phyloP scores from a whole-genome alignment of 2,797 vertebrate species.

The Leptoclinus maculatus region DNA sequence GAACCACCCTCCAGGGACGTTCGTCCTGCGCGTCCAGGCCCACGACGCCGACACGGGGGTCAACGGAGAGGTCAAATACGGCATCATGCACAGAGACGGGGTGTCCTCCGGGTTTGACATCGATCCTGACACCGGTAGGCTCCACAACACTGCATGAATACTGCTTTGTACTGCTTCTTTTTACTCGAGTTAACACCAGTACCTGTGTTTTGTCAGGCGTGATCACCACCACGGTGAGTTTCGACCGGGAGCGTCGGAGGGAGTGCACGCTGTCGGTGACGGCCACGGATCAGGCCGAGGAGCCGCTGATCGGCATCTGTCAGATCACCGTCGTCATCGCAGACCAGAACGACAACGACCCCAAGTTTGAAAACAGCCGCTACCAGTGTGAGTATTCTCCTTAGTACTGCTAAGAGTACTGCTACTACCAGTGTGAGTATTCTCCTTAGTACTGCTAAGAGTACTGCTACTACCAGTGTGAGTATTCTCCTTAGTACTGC shows the following conservation, averaged over 20 bases:
- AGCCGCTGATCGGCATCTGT: conserved; percentile 90
- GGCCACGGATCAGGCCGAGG: conserved; percentile 88
- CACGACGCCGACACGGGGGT: conserved; percentile 88
- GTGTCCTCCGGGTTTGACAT: conserved; percentile 86
- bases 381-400: conserved; percentile 88
- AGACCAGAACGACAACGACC: conserved; percentile 92
- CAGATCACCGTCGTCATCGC: conserved; percentile 85
- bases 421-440: background rate
- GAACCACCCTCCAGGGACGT: conserved; percentile 88
- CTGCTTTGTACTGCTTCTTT: no score
- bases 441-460: background rate
- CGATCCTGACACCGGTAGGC: conserved; percentile 86
- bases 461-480: background rate
- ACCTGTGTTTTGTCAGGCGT: conserved; percentile 77
- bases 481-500: no score
- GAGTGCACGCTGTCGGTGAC: conserved; percentile 88
- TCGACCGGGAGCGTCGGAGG: conserved; percentile 90
- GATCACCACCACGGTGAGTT: conserved; percentile 85
- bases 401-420: background rate
- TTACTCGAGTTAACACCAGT: no score
- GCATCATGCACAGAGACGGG: conserved; percentile 90
- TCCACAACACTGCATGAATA: no score
- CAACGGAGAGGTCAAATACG: conserved; percentile 91
- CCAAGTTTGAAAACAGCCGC: conserved; percentile 91
- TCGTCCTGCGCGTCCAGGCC: conserved; percentile 87